These are phyloP conservation scores for Indicator maculatus DNA, from an alignment of 2,113 vertebrate genomes.

Conservation along the genomic window DNA sequence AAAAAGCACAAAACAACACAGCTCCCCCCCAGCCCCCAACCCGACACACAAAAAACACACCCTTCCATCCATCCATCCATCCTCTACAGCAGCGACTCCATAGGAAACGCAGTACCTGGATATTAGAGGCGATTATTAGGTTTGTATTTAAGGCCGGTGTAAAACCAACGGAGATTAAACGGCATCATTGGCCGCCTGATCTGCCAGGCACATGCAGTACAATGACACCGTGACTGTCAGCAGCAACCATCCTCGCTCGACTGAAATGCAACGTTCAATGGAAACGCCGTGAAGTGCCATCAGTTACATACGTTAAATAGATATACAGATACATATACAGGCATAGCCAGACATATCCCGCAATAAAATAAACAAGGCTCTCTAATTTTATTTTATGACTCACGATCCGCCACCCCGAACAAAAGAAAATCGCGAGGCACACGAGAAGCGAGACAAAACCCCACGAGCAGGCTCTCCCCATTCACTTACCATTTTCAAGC, in stretches of 20 bases:
- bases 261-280: conserved; percentile 68
- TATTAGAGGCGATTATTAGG: conserved; percentile 67
- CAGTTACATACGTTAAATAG: conserved; percentile 59
- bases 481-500: conserved; percentile 99
- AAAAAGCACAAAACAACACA: conserved; percentile 55
- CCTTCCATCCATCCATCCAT: background rate
- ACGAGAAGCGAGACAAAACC: conserved; percentile 53
- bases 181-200: conserved; percentile 59
- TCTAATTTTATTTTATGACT: conserved; percentile 64
- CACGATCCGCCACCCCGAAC: conserved; percentile 50
- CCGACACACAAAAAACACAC: conserved; percentile 56
- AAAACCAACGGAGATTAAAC: conserved; percentile 64
- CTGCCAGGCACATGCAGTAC: conserved; percentile 64
- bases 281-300: conserved; percentile 71
- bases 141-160: conserved; percentile 63
- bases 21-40: conserved; percentile 31
- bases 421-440: conserved; percentile 65
- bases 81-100: conserved; percentile 59
- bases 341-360: conserved; percentile 44
- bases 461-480: conserved; percentile 68
- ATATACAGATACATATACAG: conserved; percentile 46
- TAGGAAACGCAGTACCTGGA: conserved; percentile 67
- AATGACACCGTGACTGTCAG: conserved; percentile 78
- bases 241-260: conserved; percentile 72
- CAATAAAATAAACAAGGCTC: conserved; percentile 32